A percentile compares a stretch with the other conserved stretches of the same genome.
These are phyloP conservation scores for Lordiphosa fenestrarum DNA, from an alignment of 2,888 invertebrate genomes.

Conservation along the genomic window DNA sequence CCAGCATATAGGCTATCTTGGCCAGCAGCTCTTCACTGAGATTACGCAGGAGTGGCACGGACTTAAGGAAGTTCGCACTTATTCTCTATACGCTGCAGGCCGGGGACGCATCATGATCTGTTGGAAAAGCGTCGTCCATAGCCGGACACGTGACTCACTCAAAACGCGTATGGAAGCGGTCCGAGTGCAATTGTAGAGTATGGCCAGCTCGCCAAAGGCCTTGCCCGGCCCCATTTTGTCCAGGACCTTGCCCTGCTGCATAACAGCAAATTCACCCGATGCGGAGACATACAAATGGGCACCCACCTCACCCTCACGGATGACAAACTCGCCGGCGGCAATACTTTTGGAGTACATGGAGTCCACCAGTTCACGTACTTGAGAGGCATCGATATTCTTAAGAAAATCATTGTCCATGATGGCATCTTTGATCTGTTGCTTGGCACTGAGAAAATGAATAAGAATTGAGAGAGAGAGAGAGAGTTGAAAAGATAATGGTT, in stretches of 20 bases:
- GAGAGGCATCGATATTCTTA: slow-evolving; percentile 87
- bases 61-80: slow-evolving; percentile 91
- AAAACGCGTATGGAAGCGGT: slow-evolving; percentile 91
- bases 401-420: slow-evolving; percentile 91
- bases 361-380: slow-evolving; percentile 88
- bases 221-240: slow-evolving; percentile 91
- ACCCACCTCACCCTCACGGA: slow-evolving; percentile 89
- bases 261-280: slow-evolving; percentile 92
- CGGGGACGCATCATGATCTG: slow-evolving; percentile 94
- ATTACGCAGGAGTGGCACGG: slow-evolving; percentile 89
- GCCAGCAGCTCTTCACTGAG: slow-evolving; percentile 87
- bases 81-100: slow-evolving; percentile 91
- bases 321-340: slow-evolving; percentile 86
- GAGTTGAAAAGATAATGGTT: too few species aligned
- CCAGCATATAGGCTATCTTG: slow-evolving; percentile 93
- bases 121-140: slow-evolving; percentile 93
- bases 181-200: slow-evolving; percentile 95
- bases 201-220: slow-evolving; percentile 95
- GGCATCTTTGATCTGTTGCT: slow-evolving; percentile 86
- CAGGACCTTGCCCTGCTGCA: slow-evolving; percentile 88
- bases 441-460: slow-evolving; percentile 80
- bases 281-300: slow-evolving; percentile 93
- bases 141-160: slow-evolving; percentile 92
- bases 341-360: slow-evolving; percentile 89
- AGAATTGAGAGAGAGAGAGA: too few species aligned